A percentile compares a stretch with the other conserved stretches of the same genome.
Evolutionary conservation across 2,888 invertebrate species (phyloP).

Genomic region (Archaeoteleia sp.): DNA sequence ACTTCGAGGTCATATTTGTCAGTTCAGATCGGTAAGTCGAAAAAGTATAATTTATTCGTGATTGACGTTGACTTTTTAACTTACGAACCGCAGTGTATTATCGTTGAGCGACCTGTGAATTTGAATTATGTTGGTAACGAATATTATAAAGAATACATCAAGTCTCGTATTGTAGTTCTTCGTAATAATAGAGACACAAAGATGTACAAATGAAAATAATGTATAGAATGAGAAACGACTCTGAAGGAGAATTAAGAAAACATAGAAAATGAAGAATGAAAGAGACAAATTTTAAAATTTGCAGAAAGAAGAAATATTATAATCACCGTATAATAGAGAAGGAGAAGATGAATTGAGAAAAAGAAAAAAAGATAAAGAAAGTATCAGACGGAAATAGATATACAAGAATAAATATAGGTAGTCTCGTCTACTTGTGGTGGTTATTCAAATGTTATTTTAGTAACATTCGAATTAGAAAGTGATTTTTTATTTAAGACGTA

Average conservation of each 20-base stretch:
- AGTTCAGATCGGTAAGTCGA: conserved; percentile 86
- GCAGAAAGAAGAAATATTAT: conserved; percentile 12
- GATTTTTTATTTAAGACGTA: no score
- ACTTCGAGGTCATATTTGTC: conserved; percentile 88
- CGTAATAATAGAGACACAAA: conserved; percentile 2
- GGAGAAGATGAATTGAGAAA: not conserved
- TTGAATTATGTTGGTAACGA: not conserved
- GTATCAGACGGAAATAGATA: no score
- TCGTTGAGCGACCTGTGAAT: no score
- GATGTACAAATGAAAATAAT: conserved; percentile 10
- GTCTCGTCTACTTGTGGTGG: no score
- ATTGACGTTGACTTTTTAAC: no score
- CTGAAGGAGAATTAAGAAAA: conserved; percentile 7
- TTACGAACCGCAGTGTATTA: no score
- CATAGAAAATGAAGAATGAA: conserved; percentile 9
- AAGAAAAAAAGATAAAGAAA: not conserved
- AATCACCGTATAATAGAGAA: not conserved
- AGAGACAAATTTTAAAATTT: conserved; percentile 17
- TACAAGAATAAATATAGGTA: no score
- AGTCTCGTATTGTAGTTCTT: no score
- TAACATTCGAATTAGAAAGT: no score
- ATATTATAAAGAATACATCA: no score
- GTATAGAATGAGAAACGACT: conserved; percentile 13
- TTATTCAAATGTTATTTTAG: no score
- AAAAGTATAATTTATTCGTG: no score